Evolutionary conservation across 2,888 invertebrate genomes (phyloP).

Genomic region (Eristalis pertinax): DNA sequence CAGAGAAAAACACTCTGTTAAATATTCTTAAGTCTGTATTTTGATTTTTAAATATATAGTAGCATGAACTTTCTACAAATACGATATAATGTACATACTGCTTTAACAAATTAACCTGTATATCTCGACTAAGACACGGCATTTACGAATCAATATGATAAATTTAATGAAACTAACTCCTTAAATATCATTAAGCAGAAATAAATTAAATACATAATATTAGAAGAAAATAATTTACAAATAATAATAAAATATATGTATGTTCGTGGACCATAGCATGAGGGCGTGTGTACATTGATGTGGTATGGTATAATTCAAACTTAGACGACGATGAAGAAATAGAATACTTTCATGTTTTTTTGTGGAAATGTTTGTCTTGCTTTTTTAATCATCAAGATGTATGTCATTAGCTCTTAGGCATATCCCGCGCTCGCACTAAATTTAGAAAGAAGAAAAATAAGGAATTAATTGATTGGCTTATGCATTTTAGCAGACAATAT

Average conservation of each 20-base stretch:
- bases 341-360: conserved; percentile 45
- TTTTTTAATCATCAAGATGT: background rate
- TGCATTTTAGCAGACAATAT: background rate
- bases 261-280: conserved; percentile 34
- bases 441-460: conserved; percentile 74
- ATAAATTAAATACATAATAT: conserved; percentile 52
- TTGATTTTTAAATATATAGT: conserved; percentile 21
- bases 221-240: conserved; percentile 50
- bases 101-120: conserved; percentile 1
- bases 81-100: background rate
- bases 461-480: background rate
- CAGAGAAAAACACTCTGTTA: background rate
- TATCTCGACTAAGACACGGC: conserved; percentile 35
- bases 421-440: conserved; percentile 83
- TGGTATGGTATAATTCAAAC: background rate
- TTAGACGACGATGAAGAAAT: conserved; percentile 14
- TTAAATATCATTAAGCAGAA: conserved; percentile 26
- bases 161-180: conserved; percentile 33
- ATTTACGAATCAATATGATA: conserved; percentile 26
- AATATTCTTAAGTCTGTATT: background rate
- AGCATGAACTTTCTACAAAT: background rate
- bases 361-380: background rate
- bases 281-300: conserved; percentile 6
- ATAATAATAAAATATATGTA: conserved; percentile 41
- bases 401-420: conserved; percentile 79